These are phyloP conservation scores for Lacerta bilineata DNA, from an alignment of 2,797 vertebrate genomes.

Conservation along the genomic window DNA sequence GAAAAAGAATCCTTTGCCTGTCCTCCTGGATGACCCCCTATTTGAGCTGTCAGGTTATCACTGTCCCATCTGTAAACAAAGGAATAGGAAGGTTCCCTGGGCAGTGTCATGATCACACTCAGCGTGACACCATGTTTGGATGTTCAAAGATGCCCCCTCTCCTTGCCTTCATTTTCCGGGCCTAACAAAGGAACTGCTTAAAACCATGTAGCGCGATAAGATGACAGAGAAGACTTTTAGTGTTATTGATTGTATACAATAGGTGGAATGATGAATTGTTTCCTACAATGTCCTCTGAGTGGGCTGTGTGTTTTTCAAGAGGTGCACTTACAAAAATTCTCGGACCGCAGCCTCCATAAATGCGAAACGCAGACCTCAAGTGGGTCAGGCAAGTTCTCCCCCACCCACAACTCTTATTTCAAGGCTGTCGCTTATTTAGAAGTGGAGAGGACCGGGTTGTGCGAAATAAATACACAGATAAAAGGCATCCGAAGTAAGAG, in stretches of 20 bases:
- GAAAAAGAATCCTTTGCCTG: conserved; percentile 73
- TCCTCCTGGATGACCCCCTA: conserved; percentile 71
- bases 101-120: conserved; percentile 80
- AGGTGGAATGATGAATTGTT: conserved; percentile 77
- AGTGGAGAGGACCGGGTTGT: conserved; percentile 43
- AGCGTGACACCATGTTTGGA: conserved; percentile 82
- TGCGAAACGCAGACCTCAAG: conserved; percentile 62
- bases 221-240: conserved; percentile 80
- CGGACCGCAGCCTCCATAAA: conserved; percentile 51
- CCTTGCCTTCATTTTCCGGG: conserved; percentile 63
- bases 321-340: conserved; percentile 52
- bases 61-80: conserved; percentile 82
- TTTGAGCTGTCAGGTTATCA: conserved; percentile 77
- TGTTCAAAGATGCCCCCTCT: conserved; percentile 45
- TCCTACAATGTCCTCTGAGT: conserved; percentile 55
- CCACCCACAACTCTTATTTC: not conserved
- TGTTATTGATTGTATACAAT: conserved; percentile 82
- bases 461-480: conserved; percentile 19
- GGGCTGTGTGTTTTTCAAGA: conserved; percentile 66
- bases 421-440: conserved; percentile 37
- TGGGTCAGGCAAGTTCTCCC: conserved; percentile 24
- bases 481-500: conserved; percentile 34
- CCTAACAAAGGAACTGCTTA: conserved; percentile 83
- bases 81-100: conserved; percentile 69
- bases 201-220: conserved; percentile 79